Evolutionary conservation across 2,888 invertebrate species (phyloP), one percentile per base, ranked within the genome.

Genomic region (Napeogenes sylphis): DNA sequence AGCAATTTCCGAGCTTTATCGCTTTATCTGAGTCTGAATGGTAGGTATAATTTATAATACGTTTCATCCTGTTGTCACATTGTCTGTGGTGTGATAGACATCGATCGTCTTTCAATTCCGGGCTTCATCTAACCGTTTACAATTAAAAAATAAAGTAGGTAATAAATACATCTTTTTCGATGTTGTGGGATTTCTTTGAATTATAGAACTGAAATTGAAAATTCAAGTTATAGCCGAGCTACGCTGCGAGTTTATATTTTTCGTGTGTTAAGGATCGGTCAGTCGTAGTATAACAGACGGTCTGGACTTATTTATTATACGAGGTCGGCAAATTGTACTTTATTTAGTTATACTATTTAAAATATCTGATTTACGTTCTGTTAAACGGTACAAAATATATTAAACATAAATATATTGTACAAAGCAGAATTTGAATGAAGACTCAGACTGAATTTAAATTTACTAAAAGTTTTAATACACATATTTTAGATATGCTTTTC

Each of bases 1-100:
- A 70, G 71, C 73, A 73, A 75, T 75, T 71, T 73, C 53, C 53
- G 56, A 58, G 45, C 64, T 73, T 75, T 75, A 75, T 75, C 72
- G 71, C 55, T 33, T 45, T 47, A 56, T 61, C 54, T 54, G 14
- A 59, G 60, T 21, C 33, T 42, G 47, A 46, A 58, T 59, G 14
- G 47, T 51, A 61, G 14, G 47, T 51, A 54, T 62, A 47, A 53
- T 56, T 63, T 65, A 55, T 57, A 54, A 35, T 55, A 21, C 13
- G 45, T 32, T 60, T 30, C 51, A 51, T 8, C n/a, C 30, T 51
- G 51, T 51, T 8, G 30, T 21, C 0, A 14, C 47, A 4, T 3
- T 10, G 51, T 8, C 2, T 10, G 30, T 10, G 42, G 42, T 42
- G 10, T 2, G 3, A 42, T 6, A 42, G 8, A 12, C 10, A 42